Conservation (phyloP, 2,797 vertebrate species). For the Cyprinella venusta region DNA sequence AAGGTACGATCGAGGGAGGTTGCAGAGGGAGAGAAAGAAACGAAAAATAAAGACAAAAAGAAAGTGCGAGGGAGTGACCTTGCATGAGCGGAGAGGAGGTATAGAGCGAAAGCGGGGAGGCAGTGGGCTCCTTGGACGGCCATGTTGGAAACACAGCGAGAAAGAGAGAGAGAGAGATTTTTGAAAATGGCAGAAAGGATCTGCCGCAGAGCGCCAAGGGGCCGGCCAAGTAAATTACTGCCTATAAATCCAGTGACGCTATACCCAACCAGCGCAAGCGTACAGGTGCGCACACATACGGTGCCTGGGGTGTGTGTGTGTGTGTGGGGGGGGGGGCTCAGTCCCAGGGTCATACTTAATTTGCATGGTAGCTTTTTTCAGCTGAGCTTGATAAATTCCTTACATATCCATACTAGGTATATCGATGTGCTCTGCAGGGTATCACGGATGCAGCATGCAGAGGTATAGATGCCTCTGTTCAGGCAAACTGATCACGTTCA, state of each 20-base stretch:
- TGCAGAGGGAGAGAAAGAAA: constrained; percentile 51
- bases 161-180: constrained; percentile 35
- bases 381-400: constrained; percentile 52
- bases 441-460: constrained; percentile 37
- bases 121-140: constrained; percentile 50
- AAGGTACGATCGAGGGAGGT: constrained; percentile 60
- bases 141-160: constrained; percentile 58
- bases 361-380: constrained; percentile 62
- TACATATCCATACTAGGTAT: constrained; percentile 41
- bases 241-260: constrained; percentile 77
- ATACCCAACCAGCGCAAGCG: constrained; percentile 53
- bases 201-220: constrained; percentile 82
- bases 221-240: constrained; percentile 80
- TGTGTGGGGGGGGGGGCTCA: constrained; percentile 45
- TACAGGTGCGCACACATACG: constrained; percentile 10
- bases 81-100: constrained; percentile 49
- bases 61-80: constrained; percentile 62
- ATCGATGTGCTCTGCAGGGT: constrained; percentile 36
- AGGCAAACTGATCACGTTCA: constrained; percentile 63
- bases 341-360: constrained; percentile 57
- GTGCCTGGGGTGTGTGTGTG: neutral
- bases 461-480: constrained; percentile 51
- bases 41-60: constrained; percentile 46
- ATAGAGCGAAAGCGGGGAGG: constrained; percentile 49
- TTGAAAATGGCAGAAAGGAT: constrained; percentile 67